Conservation (phyloP, 2,888 invertebrate genomes). For the Brachyopa scutellaris region DNA sequence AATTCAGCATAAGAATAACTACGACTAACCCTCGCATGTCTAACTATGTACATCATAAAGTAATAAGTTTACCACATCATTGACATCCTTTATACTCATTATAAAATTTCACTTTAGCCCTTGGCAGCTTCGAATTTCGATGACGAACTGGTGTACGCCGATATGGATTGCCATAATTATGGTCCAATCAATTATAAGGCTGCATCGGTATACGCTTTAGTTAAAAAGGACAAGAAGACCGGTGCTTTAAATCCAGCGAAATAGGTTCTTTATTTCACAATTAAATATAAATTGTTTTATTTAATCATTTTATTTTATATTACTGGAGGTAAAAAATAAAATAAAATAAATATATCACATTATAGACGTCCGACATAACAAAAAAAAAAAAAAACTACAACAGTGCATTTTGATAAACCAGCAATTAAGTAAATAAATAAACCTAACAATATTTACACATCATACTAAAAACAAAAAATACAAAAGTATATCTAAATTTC, state of each 20-base stretch:
- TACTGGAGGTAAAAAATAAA: conserved; percentile 4
- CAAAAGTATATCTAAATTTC: conserved; percentile 38
- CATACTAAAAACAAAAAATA: conserved; percentile 12
- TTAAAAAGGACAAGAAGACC: conserved; percentile 84
- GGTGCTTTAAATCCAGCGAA: conserved; percentile 79
- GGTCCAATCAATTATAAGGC: conserved; percentile 96
- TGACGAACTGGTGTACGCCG: conserved; percentile 92
- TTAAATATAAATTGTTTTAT: neutral
- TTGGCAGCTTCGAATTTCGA: conserved; percentile 86
- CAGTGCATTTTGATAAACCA: conserved; percentile 46
- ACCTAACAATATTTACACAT: conserved; percentile 24
- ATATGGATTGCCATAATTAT: conserved; percentile 93
- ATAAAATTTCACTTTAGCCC: conserved; percentile 84
- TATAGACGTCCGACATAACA: conserved; percentile 21
- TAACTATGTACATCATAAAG: neutral
- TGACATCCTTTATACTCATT: too few species aligned
- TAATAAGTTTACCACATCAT: too few species aligned
- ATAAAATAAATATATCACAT: conserved; percentile 13
- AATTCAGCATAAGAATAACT: too few species aligned
- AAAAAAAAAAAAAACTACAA: conserved; percentile 24
- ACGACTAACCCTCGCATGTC: conserved; percentile 21
- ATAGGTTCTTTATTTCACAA: conserved; percentile 42
- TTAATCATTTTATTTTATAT: neutral
- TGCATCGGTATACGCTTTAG: conserved; percentile 91
- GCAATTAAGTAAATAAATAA: conserved; percentile 24